Base-by-base conservation (phyloP, 1,140 invertebrate species). In the Brachionus calyciflorus region DNA sequence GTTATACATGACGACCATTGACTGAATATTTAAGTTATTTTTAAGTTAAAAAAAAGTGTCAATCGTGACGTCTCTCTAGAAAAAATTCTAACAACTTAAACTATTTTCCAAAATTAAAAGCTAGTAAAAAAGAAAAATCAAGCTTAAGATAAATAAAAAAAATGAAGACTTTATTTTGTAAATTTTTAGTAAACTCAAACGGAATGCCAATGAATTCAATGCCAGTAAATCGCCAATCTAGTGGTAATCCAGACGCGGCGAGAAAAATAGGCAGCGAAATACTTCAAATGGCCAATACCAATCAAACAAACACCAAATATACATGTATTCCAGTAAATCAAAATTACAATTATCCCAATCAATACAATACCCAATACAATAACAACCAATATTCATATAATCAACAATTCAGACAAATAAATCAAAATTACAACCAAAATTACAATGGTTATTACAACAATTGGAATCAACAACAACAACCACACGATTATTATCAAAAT, bases 301-400 rank as follows among this genome's bases (percentile, higher is more conserved):
- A 6, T 14, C 41, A 70, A n/a, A 6, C 69, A 2, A 55, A 41
- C 46, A 40, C 69, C 19, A 49, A 41, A 73, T 73, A 73, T 33
- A 73, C 69, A 10, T 73, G 69, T 55, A 41, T 73, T 28, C 69
- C 69, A n/a, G 19, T 60, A n/a, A 55, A 49, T 46, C 28, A 55
- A 28, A 49, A 24, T 51, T 73, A 21, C 14, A 49, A 30, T 51
- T 33, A 73, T 21, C 28, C 44, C 5, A 68, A 70, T 48, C 65
- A 51, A 33, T 60, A 17, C 55, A 60, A 17, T 37, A n/a, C n/a
- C n/a, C n/a, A n/a, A n/a, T 60, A 60, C 37, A 60, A 37, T 9
- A 37, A 37, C 9, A 37, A 60, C 19, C 33, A 33, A n/a, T 28
- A 33, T 33, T 37, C 33, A 17, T 33, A 60, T 28, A 37, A 60